These are phyloP conservation scores for Tetragonula carbonaria DNA, from an alignment of 2,888 invertebrate species.

Conservation along the genomic window DNA sequence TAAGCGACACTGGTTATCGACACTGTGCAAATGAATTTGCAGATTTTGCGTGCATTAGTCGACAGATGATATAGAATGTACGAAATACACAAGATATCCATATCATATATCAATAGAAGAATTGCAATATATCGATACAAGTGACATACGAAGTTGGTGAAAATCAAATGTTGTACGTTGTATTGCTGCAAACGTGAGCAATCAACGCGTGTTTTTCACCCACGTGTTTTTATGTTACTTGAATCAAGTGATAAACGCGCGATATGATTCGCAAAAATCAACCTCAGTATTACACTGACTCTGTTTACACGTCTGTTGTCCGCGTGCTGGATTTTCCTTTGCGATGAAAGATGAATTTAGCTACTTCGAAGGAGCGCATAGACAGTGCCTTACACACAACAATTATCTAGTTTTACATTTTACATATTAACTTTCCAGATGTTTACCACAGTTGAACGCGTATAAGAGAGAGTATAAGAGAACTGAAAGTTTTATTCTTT, in stretches of 20 bases:
- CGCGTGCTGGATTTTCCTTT: conserved; percentile 51
- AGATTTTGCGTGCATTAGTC: conserved; percentile 6
- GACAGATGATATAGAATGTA: conserved; percentile 36
- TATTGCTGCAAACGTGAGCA: neutral
- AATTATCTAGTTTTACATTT: conserved; percentile 67
- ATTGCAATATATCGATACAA: neutral
- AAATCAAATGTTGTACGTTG: neutral
- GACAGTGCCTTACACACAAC: conserved; percentile 72
- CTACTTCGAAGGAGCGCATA: conserved; percentile 68
- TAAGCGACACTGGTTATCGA: conserved; percentile 13
- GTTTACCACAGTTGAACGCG: conserved; percentile 67
- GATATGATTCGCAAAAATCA: neutral
- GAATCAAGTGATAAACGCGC: neutral
- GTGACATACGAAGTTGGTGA: neutral
- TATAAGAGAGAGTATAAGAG: conserved; percentile 64
- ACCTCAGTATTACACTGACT: conserved; percentile 62
- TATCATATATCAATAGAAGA: conserved; percentile 21
- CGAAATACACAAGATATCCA: conserved; percentile 14
- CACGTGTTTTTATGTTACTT: too few species aligned
- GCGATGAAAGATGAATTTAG: conserved; percentile 46
- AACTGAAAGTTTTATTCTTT: conserved; percentile 50
- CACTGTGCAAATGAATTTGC: conserved; percentile 10
- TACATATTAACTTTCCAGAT: conserved; percentile 69
- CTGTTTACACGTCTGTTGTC: conserved; percentile 67
- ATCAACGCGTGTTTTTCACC: neutral